Conservation (phyloP, 2,797 vertebrate species). For the Xiphophorus birchmanni region DNA sequence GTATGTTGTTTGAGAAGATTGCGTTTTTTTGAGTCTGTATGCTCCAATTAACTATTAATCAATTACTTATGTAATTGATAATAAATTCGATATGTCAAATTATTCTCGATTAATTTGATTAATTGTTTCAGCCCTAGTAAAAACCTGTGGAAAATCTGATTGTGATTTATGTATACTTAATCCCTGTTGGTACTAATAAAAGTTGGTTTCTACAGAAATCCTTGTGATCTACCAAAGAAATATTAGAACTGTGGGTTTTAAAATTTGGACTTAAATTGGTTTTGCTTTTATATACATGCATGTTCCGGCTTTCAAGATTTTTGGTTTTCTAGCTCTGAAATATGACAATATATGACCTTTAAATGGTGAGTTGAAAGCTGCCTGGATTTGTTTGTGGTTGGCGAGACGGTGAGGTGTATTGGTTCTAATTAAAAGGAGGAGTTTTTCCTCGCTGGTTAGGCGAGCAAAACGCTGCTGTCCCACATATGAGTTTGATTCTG, state of each 20-base stretch:
- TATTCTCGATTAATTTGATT: too few relatives aligned
- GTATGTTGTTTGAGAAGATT: too few relatives aligned
- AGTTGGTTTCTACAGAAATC: neutral
- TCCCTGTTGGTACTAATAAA: neutral
- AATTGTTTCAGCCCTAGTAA: too few relatives aligned
- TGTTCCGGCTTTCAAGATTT: neutral
- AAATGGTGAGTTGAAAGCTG: conserved; percentile 26
- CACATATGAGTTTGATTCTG: conserved; percentile 59
- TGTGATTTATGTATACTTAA: neutral
- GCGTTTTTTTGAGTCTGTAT: too few relatives aligned
- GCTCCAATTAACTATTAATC: too few relatives aligned
- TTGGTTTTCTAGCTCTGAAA: neutral
- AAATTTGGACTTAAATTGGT: neutral
- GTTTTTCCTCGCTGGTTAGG: conserved; percentile 29
- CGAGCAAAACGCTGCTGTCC: conserved; percentile 5
- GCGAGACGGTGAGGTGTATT: conserved; percentile 7
- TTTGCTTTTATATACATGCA: neutral
- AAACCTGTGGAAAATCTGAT: neutral
- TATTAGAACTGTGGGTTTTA: neutral
- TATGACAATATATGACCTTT: neutral
- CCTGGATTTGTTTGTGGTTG: conserved; percentile 25
- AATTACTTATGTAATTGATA: too few relatives aligned
- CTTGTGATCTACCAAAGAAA: neutral
- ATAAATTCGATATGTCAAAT: too few relatives aligned
- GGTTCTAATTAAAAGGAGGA: conserved; percentile 47